phyloP scores from a whole-genome alignment of 1,140 invertebrate species.

The Venustaconcha ellipsiformis region DNA sequence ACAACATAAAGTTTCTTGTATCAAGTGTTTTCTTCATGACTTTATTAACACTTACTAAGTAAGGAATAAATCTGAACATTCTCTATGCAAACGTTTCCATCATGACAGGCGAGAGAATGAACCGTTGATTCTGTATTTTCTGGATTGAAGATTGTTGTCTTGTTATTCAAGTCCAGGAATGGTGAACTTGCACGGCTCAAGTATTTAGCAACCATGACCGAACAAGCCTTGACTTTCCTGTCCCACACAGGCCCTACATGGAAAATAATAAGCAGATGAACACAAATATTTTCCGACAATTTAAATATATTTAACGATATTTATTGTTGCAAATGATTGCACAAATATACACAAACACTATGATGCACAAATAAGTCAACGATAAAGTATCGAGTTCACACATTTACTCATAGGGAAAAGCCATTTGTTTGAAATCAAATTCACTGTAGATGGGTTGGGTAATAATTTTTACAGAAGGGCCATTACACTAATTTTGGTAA shows the following conservation, averaged over 20 bases:
- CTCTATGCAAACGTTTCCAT: constrained; percentile 31
- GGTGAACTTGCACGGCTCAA: constrained; percentile 27
- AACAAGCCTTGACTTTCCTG: constrained; percentile 29
- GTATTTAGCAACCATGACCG: constrained; percentile 25
- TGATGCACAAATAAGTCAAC: too few species aligned
- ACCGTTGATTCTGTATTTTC: constrained; percentile 25
- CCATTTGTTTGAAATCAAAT: too few species aligned
- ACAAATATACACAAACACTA: too few species aligned
- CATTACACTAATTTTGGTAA: too few species aligned
- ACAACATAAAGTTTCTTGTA: too few species aligned
- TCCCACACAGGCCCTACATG: constrained; percentile 29
- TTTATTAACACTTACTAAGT: constrained; percentile 21
- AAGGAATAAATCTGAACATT: constrained; percentile 31
- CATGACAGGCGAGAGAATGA: constrained; percentile 34
- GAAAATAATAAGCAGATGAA: background rate
- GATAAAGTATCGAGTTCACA: too few species aligned
- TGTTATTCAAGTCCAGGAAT: constrained; percentile 28
- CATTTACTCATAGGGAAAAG: too few species aligned
- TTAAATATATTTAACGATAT: too few species aligned
- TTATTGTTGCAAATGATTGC: too few species aligned
- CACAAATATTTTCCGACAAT: too few species aligned
- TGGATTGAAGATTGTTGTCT: constrained; percentile 35
- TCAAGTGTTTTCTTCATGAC: background rate
- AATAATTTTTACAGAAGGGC: too few species aligned
- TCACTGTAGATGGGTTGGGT: too few species aligned